Conservation (phyloP, 1,140 invertebrate genomes). For the Idris sp. region DNA sequence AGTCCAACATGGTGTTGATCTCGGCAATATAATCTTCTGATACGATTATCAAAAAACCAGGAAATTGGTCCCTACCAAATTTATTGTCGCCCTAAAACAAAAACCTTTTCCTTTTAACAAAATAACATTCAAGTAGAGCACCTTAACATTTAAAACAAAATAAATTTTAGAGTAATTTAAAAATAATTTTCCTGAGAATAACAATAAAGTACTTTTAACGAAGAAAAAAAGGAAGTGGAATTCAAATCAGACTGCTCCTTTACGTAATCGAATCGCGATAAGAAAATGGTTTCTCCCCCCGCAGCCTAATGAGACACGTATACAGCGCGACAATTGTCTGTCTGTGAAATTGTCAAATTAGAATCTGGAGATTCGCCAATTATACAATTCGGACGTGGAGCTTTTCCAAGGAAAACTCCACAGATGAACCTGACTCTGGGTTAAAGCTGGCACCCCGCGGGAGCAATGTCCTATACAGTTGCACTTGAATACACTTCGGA, state of each 20-base stretch:
- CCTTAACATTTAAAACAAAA: too few species aligned
- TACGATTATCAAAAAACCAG: constrained; percentile 7
- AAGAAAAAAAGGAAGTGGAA: too few species aligned
- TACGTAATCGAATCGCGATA: constrained; percentile 9
- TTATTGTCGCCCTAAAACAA: too few species aligned
- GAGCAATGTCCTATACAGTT: constrained; percentile 68
- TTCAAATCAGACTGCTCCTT: neutral
- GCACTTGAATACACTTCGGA: constrained; percentile 54
- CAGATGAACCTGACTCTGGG: constrained; percentile 38
- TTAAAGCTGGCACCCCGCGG: constrained; percentile 49
- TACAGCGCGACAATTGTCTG: constrained; percentile 10
- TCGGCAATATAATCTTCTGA: neutral
- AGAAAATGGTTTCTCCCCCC: constrained; percentile 11
- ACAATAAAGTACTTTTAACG: too few species aligned
- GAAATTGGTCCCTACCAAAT: too few species aligned
- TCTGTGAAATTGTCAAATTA: constrained; percentile 50
- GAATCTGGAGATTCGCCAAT: constrained; percentile 65
- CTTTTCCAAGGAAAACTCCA: constrained; percentile 46
- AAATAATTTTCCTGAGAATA: too few species aligned
- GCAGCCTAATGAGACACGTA: constrained; percentile 18
- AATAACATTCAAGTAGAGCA: too few species aligned
- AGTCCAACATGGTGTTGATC: constrained; percentile 22
- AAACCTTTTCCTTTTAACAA: too few species aligned
- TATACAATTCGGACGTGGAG: constrained; percentile 62
- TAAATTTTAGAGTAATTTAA: too few species aligned